These are phyloP conservation scores for Xylophagus ater DNA, from an alignment of 2,888 invertebrate genomes.

Conservation along the genomic window DNA sequence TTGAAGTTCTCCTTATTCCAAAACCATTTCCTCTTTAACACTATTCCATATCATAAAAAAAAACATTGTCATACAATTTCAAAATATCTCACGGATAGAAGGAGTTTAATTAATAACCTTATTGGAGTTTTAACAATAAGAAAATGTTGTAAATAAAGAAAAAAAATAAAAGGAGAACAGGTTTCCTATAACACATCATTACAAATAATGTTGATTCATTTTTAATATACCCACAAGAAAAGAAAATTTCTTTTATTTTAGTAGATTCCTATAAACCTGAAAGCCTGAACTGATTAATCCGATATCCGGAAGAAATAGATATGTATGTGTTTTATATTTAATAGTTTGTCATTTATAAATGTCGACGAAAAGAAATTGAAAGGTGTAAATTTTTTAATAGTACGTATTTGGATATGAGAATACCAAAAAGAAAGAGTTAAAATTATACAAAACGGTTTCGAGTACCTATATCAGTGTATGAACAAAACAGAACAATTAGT, in stretches of 20 bases:
- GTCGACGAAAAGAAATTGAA: constrained; percentile 14
- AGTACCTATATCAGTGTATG: no score
- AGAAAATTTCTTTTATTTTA: no score
- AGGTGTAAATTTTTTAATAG: constrained; percentile 13
- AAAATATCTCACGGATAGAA: background rate
- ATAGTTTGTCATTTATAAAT: constrained; percentile 18
- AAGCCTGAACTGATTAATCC: constrained; percentile 9
- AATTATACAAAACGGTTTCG: no score
- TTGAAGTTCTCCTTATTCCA: constrained; percentile 6
- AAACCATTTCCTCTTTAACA: background rate
- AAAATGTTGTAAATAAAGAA: background rate
- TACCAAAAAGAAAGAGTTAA: no score
- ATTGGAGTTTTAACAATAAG: constrained; percentile 4
- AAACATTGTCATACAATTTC: background rate
- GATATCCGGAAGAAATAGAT: constrained; percentile 15
- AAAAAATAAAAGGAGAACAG: background rate
- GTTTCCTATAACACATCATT: background rate
- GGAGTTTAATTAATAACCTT: constrained; percentile 15
- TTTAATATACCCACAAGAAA: constrained; percentile 4
- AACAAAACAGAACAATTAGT: no score
- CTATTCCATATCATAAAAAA: background rate
- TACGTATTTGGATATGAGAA: no score
- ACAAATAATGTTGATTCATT: background rate
- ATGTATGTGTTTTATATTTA: constrained; percentile 15
- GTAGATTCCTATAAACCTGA: no score